Conservation (phyloP, 2,888 invertebrate genomes). For the Torymus texanus region DNA sequence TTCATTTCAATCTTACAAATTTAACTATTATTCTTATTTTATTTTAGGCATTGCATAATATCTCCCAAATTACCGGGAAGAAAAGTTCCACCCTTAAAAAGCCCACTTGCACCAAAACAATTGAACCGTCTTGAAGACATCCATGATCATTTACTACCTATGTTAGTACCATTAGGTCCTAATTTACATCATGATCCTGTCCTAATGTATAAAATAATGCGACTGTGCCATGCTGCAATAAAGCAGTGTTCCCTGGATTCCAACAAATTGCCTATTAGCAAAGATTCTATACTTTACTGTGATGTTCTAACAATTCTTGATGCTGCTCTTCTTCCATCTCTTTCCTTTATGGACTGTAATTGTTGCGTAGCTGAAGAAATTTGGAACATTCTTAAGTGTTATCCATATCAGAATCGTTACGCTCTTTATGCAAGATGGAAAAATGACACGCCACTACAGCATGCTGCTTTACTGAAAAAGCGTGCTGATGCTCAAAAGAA, state of each 20-base stretch:
- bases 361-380: slow-evolving; percentile 98
- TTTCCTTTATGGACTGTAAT: slow-evolving; percentile 94
- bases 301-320: slow-evolving; percentile 92
- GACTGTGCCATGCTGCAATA: slow-evolving; percentile 74
- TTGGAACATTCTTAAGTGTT: slow-evolving; percentile 91
- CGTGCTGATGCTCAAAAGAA: slow-evolving; percentile 92
- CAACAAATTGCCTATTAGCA: slow-evolving; percentile 68
- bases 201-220: slow-evolving; percentile 90
- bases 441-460: slow-evolving; percentile 88
- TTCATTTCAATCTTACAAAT: neutral
- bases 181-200: slow-evolving; percentile 91
- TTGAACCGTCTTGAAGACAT: slow-evolving; percentile 85
- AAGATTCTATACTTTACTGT: slow-evolving; percentile 80
- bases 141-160: slow-evolving; percentile 87
- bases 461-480: slow-evolving; percentile 89
- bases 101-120: slow-evolving; percentile 80
- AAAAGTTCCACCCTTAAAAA: slow-evolving; percentile 75
- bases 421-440: slow-evolving; percentile 98
- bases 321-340: slow-evolving; percentile 90
- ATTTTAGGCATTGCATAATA: slow-evolving; percentile 83
- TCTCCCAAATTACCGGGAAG: slow-evolving; percentile 82
- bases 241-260: slow-evolving; percentile 70
- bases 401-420: slow-evolving; percentile 89
- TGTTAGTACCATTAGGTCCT: slow-evolving; percentile 90
- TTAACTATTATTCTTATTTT: slow-evolving; percentile 4